Percentiles rank a stretch among this genome's conserved stretches.
These are phyloP conservation scores for Brachylomia viminalis DNA, from an alignment of 2,888 invertebrate genomes.

Conservation along the genomic window DNA sequence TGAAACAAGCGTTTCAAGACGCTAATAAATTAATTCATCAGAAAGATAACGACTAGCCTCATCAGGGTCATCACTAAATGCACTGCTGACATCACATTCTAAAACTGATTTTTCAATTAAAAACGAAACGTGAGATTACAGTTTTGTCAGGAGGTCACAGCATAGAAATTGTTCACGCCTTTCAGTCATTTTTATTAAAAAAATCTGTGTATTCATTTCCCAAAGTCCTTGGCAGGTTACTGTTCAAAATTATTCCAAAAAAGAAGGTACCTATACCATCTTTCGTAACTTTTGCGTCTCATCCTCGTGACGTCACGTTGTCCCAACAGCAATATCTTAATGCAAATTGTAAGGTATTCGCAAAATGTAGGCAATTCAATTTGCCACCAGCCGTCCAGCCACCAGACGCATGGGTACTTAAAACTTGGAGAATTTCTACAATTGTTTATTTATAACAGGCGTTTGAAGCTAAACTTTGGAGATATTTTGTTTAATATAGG, in stretches of 20 bases:
- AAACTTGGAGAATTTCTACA: slow-evolving; percentile 51
- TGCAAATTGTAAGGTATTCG: slow-evolving; percentile 57
- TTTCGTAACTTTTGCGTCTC: slow-evolving; percentile 4
- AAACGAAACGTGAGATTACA: neutral
- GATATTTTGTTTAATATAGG: slow-evolving; percentile 29
- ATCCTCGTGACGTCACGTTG: slow-evolving; percentile 25
- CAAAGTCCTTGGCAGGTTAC: neutral
- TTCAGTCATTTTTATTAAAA: neutral
- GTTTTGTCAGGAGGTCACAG: neutral
- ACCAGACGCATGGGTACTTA: slow-evolving; percentile 56
- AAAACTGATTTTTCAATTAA: no score
- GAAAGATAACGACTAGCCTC: neutral
- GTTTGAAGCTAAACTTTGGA: slow-evolving; percentile 30
- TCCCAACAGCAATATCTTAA: slow-evolving; percentile 50
- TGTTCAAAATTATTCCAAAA: slow-evolving; percentile 24
- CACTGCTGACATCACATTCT: neutral
- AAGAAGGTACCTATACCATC: neutral
- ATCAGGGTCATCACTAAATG: neutral
- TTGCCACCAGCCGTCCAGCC: slow-evolving; percentile 43
- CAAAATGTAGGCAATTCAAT: slow-evolving; percentile 62
- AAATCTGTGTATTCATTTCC: slow-evolving; percentile 3
- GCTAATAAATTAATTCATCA: neutral
- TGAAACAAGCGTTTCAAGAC: neutral
- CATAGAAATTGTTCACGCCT: neutral
- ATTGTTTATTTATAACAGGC: slow-evolving; percentile 51